Conservation (phyloP, 1,140 invertebrate genomes). For the Diorhabda carinulata region DNA sequence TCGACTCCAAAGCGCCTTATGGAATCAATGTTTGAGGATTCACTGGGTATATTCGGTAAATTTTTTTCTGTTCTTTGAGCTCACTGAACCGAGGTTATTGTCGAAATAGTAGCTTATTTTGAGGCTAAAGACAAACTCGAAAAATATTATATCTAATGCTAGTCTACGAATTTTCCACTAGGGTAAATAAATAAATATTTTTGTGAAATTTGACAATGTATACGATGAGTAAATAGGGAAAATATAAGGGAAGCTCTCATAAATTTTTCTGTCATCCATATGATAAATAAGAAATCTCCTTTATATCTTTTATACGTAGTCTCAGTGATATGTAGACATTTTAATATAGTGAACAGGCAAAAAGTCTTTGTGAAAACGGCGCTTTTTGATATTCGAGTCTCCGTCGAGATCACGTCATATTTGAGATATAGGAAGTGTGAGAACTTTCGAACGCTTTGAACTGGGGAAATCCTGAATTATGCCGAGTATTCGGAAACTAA, state of each 20-base stretch:
- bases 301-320: conserved; percentile 27
- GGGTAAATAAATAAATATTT: too few species aligned
- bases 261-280: conserved; percentile 36
- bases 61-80: too few species aligned
- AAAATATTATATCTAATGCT: too few species aligned
- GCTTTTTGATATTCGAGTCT: conserved; percentile 16
- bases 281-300: conserved; percentile 38
- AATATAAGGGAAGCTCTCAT: conserved; percentile 32
- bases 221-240: conserved; percentile 26
- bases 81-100: too few species aligned
- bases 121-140: too few species aligned
- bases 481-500: too few species aligned
- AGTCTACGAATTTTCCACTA: too few species aligned
- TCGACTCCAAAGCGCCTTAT: too few species aligned
- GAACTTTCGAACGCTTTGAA: not conserved
- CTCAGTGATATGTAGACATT: conserved; percentile 4
- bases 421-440: conserved; percentile 6
- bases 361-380: conserved; percentile 13
- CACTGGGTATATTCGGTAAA: too few species aligned
- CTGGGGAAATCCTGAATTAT: not conserved
- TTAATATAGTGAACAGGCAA: conserved; percentile 20
- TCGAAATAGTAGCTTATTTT: too few species aligned
- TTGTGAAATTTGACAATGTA: too few species aligned
- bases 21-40: too few species aligned
- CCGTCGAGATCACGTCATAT: conserved; percentile 14